Evolutionary conservation across 2,888 invertebrate species (phyloP), one percentile per base, ranked within the genome.

Genomic region (Cerastis rubricosa): DNA sequence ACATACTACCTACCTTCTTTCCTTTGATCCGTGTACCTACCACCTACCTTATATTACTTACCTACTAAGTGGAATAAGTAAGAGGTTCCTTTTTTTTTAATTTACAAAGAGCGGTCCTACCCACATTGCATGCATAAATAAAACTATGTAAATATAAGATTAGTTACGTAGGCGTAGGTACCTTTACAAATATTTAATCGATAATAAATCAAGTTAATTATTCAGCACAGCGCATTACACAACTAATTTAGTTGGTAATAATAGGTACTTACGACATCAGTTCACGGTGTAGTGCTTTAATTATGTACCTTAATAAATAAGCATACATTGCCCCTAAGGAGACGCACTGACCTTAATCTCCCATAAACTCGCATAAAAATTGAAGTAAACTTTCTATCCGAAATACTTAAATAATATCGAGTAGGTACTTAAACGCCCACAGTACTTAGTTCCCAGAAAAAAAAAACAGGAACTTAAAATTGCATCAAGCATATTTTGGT

Each of bases 81-180:
- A 14, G 4, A 43, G 12, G 29, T 29, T 29, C 4, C 7, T n/a
- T n/a, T 54, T 54, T 25, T 57, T 1, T 0, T 14, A 14, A 25
- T 12, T 57, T 6, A 57, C 0, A 14, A 25, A 25, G 2, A 14
- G 0, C 25, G 14, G 25, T 57, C 14, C 35, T 61, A 61, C 61
- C 43, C 35, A 43, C n/a, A 25, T 59, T 35, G 25, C 45, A 57
- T 76, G 25, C 25, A 12, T 47, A 64, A 35, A 17, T 51, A 22
- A 19, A 19, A 49, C 9, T 19, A 47, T 12, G n/a, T 59, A 59
- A 67, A 67, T 76, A 43, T 8, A 68, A 43, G 19, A 77, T 68
- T 49, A 49, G 17, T 49, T 49, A 76, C 22, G 17, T 22, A 22
- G 29, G 7, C 22, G 17, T 22, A 22, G 29, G 7, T 43, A 74